Percentiles rank a stretch among this genome's conserved stretches.
phyloP scores from a whole-genome alignment of 2,888 invertebrate species.

The Hoplodrina blanda region DNA sequence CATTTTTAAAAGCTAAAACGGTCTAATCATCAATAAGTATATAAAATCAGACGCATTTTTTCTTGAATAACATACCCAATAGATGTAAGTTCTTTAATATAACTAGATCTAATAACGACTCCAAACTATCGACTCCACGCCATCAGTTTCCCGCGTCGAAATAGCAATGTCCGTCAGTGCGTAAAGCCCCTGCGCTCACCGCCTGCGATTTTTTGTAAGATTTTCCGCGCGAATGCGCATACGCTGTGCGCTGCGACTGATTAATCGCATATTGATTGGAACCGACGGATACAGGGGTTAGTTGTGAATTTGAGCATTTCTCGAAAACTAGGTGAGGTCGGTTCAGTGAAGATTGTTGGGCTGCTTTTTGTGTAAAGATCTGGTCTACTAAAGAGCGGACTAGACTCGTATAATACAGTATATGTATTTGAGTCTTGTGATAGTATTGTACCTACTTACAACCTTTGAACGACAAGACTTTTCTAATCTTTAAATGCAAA shows the following conservation, averaged over 20 bases:
- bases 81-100: no score
- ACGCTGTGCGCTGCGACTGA: slow-evolving; percentile 85
- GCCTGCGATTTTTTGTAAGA: slow-evolving; percentile 89
- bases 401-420: no score
- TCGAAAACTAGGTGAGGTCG: slow-evolving; percentile 51
- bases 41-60: no score
- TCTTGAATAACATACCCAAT: no score
- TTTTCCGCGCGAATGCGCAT: slow-evolving; percentile 87
- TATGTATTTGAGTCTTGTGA: no score
- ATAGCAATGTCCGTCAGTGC: slow-evolving; percentile 80
- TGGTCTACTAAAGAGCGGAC: neutral
- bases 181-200: slow-evolving; percentile 71
- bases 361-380: slow-evolving; percentile 14
- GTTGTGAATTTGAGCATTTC: slow-evolving; percentile 46
- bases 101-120: neutral
- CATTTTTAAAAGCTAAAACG: no score
- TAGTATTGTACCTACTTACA: no score
- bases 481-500: no score
- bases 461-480: no score
- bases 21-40: no score
- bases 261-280: slow-evolving; percentile 90
- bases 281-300: slow-evolving; percentile 72
- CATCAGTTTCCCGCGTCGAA: slow-evolving; percentile 70
- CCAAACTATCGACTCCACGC: slow-evolving; percentile 67
- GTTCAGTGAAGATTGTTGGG: slow-evolving; percentile 14